phyloP scores from a whole-genome alignment of 2,797 vertebrate species.

The Tokudaia muenninki region DNA sequence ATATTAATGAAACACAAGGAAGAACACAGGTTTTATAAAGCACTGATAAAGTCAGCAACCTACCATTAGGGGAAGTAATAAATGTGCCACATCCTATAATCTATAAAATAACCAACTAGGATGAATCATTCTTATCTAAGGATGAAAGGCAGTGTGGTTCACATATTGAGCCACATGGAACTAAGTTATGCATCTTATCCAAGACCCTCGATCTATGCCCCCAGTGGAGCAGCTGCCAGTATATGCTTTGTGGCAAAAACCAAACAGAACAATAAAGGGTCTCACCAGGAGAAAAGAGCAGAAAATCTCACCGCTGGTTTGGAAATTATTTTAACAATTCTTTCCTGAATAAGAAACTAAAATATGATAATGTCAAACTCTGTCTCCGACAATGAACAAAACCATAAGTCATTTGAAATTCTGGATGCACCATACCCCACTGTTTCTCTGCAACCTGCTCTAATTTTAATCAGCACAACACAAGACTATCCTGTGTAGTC shows the following conservation, averaged over 20 bases:
- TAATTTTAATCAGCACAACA: constrained; percentile 66
- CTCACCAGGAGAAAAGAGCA: constrained; percentile 38
- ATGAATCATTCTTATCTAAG: constrained; percentile 1
- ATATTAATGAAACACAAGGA: constrained; percentile 41
- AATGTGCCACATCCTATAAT: not conserved
- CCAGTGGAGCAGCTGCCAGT: not conserved
- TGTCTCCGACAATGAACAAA: constrained; percentile 50
- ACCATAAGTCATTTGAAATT: constrained; percentile 43
- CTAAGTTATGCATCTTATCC: not conserved
- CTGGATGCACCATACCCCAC: not conserved
- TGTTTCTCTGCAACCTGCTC: not conserved
- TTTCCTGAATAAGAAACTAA: constrained; percentile 50
- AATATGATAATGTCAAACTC: not conserved
- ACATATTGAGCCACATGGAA: not conserved
- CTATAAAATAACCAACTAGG: not conserved
- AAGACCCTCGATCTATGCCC: not conserved
- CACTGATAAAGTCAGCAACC: not conserved
- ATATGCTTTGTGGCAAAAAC: not conserved
- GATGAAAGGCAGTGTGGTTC: constrained; percentile 13
- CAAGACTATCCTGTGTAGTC: constrained; percentile 21
- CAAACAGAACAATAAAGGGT: not conserved
- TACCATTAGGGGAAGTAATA: constrained; percentile 24
- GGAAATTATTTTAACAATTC: constrained; percentile 34
- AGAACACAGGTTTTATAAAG: not conserved
- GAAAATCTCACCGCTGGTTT: constrained; percentile 6